Conservation (phyloP, 1,140 invertebrate species). For the Choristoneura fumiferana region DNA sequence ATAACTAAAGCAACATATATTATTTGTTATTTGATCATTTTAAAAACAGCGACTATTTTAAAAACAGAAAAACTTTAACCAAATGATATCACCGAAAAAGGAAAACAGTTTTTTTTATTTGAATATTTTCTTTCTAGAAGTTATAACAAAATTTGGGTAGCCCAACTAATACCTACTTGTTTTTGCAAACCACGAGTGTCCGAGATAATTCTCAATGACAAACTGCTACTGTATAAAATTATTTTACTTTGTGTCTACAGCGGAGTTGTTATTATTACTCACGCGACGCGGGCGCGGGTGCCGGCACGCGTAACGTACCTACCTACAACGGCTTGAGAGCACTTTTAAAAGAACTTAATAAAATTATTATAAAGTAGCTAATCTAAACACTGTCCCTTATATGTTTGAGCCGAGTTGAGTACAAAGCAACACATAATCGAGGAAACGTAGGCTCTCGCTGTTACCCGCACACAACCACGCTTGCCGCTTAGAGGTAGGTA, state of each 20-base stretch:
- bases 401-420: background rate
- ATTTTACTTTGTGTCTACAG: background rate
- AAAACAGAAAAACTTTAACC: too few relatives aligned
- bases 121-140: too few relatives aligned
- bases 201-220: background rate
- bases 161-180: too few relatives aligned
- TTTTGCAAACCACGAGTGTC: background rate
- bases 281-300: background rate
- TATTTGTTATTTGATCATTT: too few relatives aligned
- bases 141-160: too few relatives aligned
- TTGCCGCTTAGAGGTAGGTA: background rate
- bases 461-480: constrained; percentile 2
- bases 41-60: too few relatives aligned
- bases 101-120: too few relatives aligned
- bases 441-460: background rate
- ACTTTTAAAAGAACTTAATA: background rate
- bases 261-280: background rate
- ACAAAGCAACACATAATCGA: background rate
- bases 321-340: too few relatives aligned
- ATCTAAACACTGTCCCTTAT: background rate
- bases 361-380: too few relatives aligned
- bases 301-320: background rate
- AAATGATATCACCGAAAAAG: too few relatives aligned
- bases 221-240: background rate
- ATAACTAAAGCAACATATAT: too few relatives aligned